A percentile compares a stretch with the other conserved stretches of the same genome.
Evolutionary conservation across 2,113 vertebrate species (phyloP).

Genomic region (Protomyctophum bolini): DNA sequence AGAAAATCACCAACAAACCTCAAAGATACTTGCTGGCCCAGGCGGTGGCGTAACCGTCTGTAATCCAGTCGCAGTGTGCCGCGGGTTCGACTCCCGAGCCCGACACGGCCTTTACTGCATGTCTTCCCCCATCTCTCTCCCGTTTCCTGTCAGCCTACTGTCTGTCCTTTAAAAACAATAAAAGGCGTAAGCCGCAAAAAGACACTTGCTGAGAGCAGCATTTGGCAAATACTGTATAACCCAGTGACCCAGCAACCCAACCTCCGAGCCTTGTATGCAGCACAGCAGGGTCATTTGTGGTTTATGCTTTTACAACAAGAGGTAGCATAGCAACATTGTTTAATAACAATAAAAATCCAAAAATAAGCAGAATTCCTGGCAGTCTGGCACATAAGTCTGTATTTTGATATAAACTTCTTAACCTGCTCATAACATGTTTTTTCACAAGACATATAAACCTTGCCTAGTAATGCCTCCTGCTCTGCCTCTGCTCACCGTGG

Average conservation of each 20-base stretch:
- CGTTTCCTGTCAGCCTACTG: too few relatives aligned
- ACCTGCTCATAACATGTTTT: slow-evolving; percentile 59
- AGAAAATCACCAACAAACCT: too few relatives aligned
- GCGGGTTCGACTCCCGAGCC: too few relatives aligned
- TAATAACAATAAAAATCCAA: slow-evolving; percentile 55
- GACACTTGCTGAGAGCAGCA: too few relatives aligned
- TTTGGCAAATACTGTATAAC: slow-evolving; percentile 3
- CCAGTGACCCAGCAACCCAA: slow-evolving; percentile 31
- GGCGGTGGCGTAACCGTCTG: too few relatives aligned
- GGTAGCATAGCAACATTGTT: slow-evolving; percentile 62
- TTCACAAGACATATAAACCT: slow-evolving; percentile 49
- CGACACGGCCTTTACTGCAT: too few relatives aligned
- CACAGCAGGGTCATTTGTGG: slow-evolving; percentile 31
- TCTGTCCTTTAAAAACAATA: too few relatives aligned
- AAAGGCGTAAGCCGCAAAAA: too few relatives aligned
- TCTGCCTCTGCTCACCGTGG: slow-evolving; percentile 1
- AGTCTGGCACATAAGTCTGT: slow-evolving; percentile 35
- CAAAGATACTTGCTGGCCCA: too few relatives aligned
- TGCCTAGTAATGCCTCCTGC: slow-evolving; percentile 28
- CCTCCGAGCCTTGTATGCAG: slow-evolving; percentile 9
- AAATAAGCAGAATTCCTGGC: slow-evolving; percentile 58
- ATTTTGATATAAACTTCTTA: slow-evolving; percentile 52
- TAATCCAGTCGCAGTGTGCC: too few relatives aligned
- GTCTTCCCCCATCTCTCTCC: too few relatives aligned
- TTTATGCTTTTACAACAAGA: slow-evolving; percentile 53